Evolutionary conservation across 2,113 vertebrate species (phyloP), one percentile per base, ranked within the genome.

Genomic region (Trematomus loennbergii): DNA sequence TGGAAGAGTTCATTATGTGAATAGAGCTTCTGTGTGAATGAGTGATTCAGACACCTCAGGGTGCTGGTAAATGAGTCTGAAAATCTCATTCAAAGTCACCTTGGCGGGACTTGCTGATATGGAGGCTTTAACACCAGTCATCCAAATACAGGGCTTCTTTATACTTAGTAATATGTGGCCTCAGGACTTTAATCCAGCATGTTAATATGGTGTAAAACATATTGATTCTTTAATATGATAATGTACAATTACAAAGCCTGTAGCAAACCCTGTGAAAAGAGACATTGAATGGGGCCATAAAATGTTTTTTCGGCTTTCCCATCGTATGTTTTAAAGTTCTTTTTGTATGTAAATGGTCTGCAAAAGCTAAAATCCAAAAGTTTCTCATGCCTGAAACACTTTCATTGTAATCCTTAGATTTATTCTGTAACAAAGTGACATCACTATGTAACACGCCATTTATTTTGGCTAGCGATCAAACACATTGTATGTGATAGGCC

Each of bases 61-160:
- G 72, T 57, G 63, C 72, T 58, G 52, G 5, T 66, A 20, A 43
- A 45, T 45, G 54, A 12, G 46, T 45, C 68, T 12, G 43, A 46
- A 64, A 68, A 68, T 65, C 40, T 76, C 48, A 71, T 83, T 83
- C 54, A 76, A 79, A 76, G 71, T 63, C 57, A 55, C 55, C 52
- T 78, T 16, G 63, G 78, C 48, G 59, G 65, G 29, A 45, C 22
- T 72, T 43, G n/a, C 36, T 71, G 81, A 69, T 69, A 78, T 12
- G 29, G 72, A 66, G 79, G 72, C 68, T 83, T 83, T 64, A 81
- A 87, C 50, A 49, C 64, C 60, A 79, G 63, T 80, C 81, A 75
- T 77, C 54, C 57, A 54, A 36, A 64, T 22, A 58, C 22, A 60
- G n/a, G 4, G 58, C 6, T 50, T 55, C 61, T 54, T 40, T 40